phyloP scores from a whole-genome alignment of 1,140 invertebrate species.

The Zaprionus africanus region DNA sequence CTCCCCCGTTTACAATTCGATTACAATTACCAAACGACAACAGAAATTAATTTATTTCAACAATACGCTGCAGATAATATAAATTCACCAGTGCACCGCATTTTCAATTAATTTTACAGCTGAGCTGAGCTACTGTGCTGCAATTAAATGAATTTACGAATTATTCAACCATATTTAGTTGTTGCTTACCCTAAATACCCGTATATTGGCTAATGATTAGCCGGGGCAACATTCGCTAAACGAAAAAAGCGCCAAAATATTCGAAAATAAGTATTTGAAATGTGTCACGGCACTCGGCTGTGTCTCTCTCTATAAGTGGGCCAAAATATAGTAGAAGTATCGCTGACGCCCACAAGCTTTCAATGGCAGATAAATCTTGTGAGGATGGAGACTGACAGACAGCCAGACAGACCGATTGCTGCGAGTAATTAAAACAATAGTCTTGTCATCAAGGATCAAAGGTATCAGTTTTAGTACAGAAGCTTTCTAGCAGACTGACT shows the following conservation, averaged over 20 bases:
- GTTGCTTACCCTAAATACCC: constrained; percentile 3
- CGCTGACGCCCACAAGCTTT: constrained; percentile 43
- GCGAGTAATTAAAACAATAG: constrained; percentile 22
- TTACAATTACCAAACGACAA: constrained; percentile 33
- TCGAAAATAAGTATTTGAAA: constrained; percentile 43
- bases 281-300: constrained; percentile 55
- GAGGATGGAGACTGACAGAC: neutral
- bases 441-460: constrained; percentile 29
- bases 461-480: constrained; percentile 3
- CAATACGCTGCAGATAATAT: constrained; percentile 68
- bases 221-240: constrained; percentile 6
- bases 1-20: constrained; percentile 31
- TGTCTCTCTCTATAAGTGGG: constrained; percentile 25
- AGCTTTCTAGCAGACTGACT: neutral
- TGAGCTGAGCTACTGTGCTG: constrained; percentile 18
- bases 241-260: constrained; percentile 7
- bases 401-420: neutral
- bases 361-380: constrained; percentile 50
- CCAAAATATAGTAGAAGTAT: constrained; percentile 49
- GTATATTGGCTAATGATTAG: constrained; percentile 31
- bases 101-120: constrained; percentile 77
- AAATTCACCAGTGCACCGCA: constrained; percentile 68
- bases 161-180: constrained; percentile 29
- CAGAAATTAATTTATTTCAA: constrained; percentile 76
- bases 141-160: constrained; percentile 38